Base-by-base conservation (phyloP, 2,113 vertebrate genomes). In the Daubentonia madagascariensis region DNA sequence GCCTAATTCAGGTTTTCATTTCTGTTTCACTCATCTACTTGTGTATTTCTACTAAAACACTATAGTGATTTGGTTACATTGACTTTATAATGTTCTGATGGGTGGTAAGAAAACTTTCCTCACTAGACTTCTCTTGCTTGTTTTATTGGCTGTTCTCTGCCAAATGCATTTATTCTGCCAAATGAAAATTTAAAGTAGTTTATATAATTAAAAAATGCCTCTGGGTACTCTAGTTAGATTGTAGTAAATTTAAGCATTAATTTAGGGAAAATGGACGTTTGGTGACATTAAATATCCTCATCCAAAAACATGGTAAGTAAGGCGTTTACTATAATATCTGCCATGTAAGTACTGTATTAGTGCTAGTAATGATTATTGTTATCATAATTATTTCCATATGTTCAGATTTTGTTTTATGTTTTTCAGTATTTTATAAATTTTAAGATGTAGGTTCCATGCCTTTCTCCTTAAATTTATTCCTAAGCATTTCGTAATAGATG, bases 121-220 rank as follows among this genome's bases (percentile, higher is more conserved):
- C 76, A 78, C 50, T 32, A 61, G 23, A 20, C 23, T 87, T 84
- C 57, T 70, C 45, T 25, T 92, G 25, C 28, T 59, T n/a, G 17
- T 43, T 59, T 88, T 78, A 52, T 50, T 78, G 73, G n/a, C 32
- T 84, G 12, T 67, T 63, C 54, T 72, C 14, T 23, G 30, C 65
- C 85, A 89, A 89, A 57, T 68, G 28, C 30, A 73, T 90, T 80
- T 96, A 83, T 91, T 94, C 67, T 83, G 40, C 25, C 35, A 88
- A 50, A 76, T 79, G 63, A 80, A 81, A 91, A 78, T 75, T 59
- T 83, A 91, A 86, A 83, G 57, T 45, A 50, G 57, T 83, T 67
- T 16, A 54, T 83, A 32, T 32, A 75, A 88, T 67, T 87, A 7
- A 50, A 81, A 80, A 83, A 57, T 50, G 81, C 35, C 67, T 83